A percentile compares a stretch with the other conserved stretches of the same genome.
Conservation (phyloP, 2,888 invertebrate species). For the Zhuqinia jingwanae region DNA sequence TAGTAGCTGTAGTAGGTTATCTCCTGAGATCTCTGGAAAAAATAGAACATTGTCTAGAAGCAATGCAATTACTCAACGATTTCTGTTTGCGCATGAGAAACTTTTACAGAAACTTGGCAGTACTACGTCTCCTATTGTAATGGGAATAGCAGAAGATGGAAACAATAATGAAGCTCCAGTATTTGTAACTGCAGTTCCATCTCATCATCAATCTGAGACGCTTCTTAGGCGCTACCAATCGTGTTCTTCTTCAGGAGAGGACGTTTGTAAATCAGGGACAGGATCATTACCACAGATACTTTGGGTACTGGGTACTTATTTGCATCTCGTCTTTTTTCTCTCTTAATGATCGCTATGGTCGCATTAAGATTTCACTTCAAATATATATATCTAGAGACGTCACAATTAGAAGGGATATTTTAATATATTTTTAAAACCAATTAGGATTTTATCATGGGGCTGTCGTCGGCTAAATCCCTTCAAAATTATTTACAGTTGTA, state of each 20-base stretch:
- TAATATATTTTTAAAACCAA: too few species aligned
- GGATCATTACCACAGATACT: constrained; percentile 43
- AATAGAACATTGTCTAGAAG: constrained; percentile 47
- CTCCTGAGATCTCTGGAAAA: background rate
- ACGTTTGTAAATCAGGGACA: background rate
- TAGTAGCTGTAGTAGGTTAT: constrained; percentile 15
- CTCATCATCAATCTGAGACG: constrained; percentile 10
- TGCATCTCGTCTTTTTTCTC: too few species aligned
- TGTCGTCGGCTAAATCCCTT: too few species aligned
- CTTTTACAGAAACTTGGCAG: constrained; percentile 42
- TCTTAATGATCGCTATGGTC: background rate
- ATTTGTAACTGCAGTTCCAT: background rate
- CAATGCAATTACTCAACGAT: constrained; percentile 68
- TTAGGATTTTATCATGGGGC: too few species aligned
- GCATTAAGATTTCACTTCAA: too few species aligned
- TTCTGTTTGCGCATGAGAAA: constrained; percentile 66
- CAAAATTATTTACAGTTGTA: too few species aligned
- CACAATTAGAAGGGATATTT: too few species aligned
- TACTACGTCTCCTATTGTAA: constrained; percentile 20
- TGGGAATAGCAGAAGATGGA: constrained; percentile 27
- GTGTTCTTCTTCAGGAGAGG: background rate
- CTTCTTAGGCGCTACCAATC: background rate
- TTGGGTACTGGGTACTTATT: constrained; percentile 36
- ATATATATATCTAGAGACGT: too few species aligned
- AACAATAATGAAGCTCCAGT: constrained; percentile 21